Percentiles rank a stretch among this genome's conserved stretches.
phyloP scores from a whole-genome alignment of 2,797 vertebrate species.

The Onychomys arenicola region DNA sequence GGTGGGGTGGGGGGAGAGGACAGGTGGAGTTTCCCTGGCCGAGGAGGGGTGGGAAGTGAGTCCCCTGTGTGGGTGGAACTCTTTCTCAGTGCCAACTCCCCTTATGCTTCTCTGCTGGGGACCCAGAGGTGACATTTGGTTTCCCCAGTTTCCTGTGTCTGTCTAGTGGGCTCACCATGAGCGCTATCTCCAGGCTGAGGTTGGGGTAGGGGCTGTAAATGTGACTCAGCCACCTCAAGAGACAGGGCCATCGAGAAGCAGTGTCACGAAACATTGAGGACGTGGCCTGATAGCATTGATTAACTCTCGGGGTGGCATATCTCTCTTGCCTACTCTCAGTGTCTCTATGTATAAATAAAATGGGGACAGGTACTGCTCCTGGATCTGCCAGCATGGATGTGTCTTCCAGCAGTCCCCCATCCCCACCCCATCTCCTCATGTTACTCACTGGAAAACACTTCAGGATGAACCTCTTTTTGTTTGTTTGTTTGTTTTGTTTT shows the following conservation, averaged over 20 bases:
- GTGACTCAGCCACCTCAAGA: conserved; percentile 22
- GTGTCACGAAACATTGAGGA: background rate
- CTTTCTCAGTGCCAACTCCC: background rate
- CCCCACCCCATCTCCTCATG: background rate
- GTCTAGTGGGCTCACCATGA: background rate
- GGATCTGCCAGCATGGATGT: background rate
- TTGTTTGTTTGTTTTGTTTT: too few relatives aligned
- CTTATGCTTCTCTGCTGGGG: background rate
- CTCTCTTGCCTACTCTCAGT: background rate
- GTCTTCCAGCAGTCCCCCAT: background rate
- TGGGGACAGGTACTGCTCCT: background rate
- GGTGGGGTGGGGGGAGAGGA: background rate
- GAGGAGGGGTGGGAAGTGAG: background rate
- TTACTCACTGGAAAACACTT: background rate
- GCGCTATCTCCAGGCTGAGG: background rate
- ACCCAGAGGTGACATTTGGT: background rate
- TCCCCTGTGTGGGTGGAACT: background rate
- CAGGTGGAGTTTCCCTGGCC: background rate
- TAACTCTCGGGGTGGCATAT: background rate
- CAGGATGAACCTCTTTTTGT: background rate
- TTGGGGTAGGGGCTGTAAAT: background rate
- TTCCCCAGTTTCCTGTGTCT: conserved; percentile 55
- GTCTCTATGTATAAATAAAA: background rate
- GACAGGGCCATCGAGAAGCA: fast-evolving
- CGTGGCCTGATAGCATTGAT: background rate